Percentiles rank a stretch among this genome's conserved stretches.
Evolutionary conservation across 2,797 vertebrate species (phyloP).

Genomic region (Sebastes vulpes): DNA sequence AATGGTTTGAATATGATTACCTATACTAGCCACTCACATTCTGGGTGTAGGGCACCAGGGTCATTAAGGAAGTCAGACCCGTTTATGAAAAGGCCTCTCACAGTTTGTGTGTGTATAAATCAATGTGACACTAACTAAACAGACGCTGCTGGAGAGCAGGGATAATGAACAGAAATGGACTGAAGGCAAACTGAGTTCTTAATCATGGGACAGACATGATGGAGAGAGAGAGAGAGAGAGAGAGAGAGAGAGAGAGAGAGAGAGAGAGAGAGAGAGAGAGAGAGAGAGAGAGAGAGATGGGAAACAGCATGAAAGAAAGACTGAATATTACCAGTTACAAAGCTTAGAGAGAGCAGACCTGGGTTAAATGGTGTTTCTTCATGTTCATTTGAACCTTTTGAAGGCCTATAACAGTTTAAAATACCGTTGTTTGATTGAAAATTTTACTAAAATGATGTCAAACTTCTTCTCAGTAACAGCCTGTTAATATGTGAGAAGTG

Average conservation of each 20-base stretch:
- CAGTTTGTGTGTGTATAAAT: constrained; percentile 62
- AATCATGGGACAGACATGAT: constrained; percentile 55
- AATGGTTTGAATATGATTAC: neutral
- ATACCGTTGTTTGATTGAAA: neutral
- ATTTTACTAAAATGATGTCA: neutral
- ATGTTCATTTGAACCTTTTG: neutral
- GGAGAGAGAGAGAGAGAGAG: neutral
- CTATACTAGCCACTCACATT: neutral
- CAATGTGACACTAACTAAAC: constrained; percentile 74
- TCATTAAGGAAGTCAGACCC: constrained; percentile 34
- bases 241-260: neutral
- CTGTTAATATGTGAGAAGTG: neutral
- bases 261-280: neutral
- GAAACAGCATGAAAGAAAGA: constrained; percentile 19
- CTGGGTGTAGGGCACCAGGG: neutral
- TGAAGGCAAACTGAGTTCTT: constrained; percentile 52
- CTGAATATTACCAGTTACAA: neutral
- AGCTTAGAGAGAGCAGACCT: neutral
- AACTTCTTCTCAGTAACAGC: neutral
- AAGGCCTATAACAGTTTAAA: neutral
- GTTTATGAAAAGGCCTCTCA: constrained; percentile 54
- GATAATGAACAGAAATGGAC: constrained; percentile 68
- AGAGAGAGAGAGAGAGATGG: constrained; percentile 7
- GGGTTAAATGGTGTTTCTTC: neutral
- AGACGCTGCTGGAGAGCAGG: constrained; percentile 45